These are phyloP conservation scores for Volucella inflata DNA, from an alignment of 2,888 invertebrate genomes.

Conservation along the genomic window DNA sequence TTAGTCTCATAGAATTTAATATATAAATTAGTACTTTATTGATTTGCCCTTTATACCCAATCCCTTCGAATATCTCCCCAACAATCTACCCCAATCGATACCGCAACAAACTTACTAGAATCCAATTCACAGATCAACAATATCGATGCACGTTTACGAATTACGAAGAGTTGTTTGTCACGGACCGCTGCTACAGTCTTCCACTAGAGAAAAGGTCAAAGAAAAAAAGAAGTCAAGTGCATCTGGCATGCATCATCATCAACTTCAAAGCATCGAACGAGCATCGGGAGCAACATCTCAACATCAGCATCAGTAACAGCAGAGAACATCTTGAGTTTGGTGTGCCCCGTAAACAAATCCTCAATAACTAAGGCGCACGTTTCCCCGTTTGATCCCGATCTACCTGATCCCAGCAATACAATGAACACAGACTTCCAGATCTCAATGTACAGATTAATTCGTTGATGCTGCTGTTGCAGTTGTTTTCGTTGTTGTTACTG, in stretches of 20 bases:
- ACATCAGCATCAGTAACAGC: constrained; percentile 30
- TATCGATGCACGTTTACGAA: constrained; percentile 47
- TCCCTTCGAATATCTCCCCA: background rate
- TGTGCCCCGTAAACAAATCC: constrained; percentile 68
- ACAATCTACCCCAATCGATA: constrained; percentile 34
- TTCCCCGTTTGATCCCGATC: constrained; percentile 71
- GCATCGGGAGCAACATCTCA: constrained; percentile 14
- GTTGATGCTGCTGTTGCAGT: constrained; percentile 23
- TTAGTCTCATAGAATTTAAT: no score
- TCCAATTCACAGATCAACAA: constrained; percentile 46
- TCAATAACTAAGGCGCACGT: constrained; percentile 67
- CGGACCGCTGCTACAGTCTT: constrained; percentile 35
- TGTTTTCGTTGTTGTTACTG: background rate
- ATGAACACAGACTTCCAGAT: constrained; percentile 45
- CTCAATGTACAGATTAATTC: constrained; percentile 53
- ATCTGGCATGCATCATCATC: constrained; percentile 66
- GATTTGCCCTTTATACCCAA: background rate
- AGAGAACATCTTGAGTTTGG: constrained; percentile 38
- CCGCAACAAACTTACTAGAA: constrained; percentile 3
- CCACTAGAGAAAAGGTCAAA: constrained; percentile 56
- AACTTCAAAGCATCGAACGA: constrained; percentile 22
- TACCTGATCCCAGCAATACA: constrained; percentile 51
- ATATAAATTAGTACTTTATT: background rate
- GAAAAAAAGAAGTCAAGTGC: constrained; percentile 71
- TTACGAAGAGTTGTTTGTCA: constrained; percentile 49